These are phyloP conservation scores for Seladonia tumulorum DNA, from an alignment of 2,888 invertebrate species.

Conservation along the genomic window DNA sequence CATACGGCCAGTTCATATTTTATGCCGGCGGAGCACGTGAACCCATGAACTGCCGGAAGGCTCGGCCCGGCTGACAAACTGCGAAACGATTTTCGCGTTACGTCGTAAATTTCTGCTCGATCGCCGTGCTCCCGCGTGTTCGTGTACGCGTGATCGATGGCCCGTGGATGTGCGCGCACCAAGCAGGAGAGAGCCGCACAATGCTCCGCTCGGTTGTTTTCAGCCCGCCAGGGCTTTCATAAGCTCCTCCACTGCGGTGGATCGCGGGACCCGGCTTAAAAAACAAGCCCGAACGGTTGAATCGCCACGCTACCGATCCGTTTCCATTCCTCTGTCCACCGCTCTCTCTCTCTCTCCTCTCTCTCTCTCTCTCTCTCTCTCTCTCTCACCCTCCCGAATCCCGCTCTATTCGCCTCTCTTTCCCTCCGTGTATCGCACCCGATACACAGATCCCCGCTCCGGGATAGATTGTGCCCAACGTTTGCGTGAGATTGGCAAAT, in stretches of 20 bases:
- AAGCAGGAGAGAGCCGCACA: constrained; percentile 16
- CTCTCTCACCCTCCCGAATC: no score
- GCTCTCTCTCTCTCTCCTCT: not conserved
- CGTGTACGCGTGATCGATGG: constrained; percentile 67
- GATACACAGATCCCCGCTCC: not conserved
- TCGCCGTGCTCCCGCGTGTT: constrained; percentile 59
- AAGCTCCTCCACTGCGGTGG: constrained; percentile 56
- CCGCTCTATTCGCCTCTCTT: not conserved
- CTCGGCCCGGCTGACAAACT: constrained; percentile 75
- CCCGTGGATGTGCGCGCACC: constrained; percentile 45
- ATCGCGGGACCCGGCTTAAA: constrained; percentile 59
- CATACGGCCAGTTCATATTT: constrained; percentile 72
- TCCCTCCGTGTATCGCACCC: constrained; percentile 30
- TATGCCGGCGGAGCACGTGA: constrained; percentile 64
- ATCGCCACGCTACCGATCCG: constrained; percentile 46
- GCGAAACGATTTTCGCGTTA: constrained; percentile 77
- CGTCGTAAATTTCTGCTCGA: constrained; percentile 71
- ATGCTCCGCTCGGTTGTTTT: constrained; percentile 49
- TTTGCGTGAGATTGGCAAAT: constrained; percentile 14
- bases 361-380: no score
- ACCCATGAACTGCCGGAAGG: constrained; percentile 70
- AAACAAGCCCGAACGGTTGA: constrained; percentile 48
- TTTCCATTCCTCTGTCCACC: constrained; percentile 39
- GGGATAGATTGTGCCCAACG: constrained; percentile 1
- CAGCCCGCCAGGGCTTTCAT: constrained; percentile 58